Evolutionary conservation across 92 coral and sea anemone genomes (phyloP), one percentile per base, ranked within the genome.

Genomic region (Isaurus tuberculatus): DNA sequence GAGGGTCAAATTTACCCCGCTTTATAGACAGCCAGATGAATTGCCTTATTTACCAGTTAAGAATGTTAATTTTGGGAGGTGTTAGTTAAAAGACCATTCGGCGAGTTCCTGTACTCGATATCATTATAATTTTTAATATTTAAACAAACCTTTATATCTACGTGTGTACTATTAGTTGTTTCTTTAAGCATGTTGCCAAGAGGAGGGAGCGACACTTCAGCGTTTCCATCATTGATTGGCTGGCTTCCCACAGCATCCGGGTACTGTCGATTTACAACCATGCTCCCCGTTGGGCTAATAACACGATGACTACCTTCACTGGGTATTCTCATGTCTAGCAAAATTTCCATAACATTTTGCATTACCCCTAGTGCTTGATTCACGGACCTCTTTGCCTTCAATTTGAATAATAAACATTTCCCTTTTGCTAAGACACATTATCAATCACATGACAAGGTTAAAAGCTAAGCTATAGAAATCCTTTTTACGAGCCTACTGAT

Each of bases 171-270:
- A 46, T 78, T 84, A 19, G 67, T 16, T 16, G 66, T 22, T 27
- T 22, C 66, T 4, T 8, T 60, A 6, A 88, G 75, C 48, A 88
- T 43, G 2, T 63, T 42, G 19, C 57, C 75, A 19, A 87, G 28
- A 0, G 85, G 48, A 7, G 91, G 91, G 28, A 88, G 19, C 4
- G 28, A 70, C 25, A 80, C 81, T 37, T 57, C 28, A 10, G 91
- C 85, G 11, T 61, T 64, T 0, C 91, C 91, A 25, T 84, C 88
- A 34, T 75, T 79, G n/a, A 88, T 22, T 61, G 91, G 84, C 58
- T 78, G 72, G 29, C 74, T 65, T 0, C 81, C 88, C 22, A 84
- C 16, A 25, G 74, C 69, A 43, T 79, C 84, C n/a, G 91, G 91
- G 31, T 11, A 22, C 23, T 78, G 49, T 26, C 91, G 91, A 30